Evolutionary conservation across 2,888 invertebrate genomes (phyloP).

Genomic region (Trissolcus japonicus): DNA sequence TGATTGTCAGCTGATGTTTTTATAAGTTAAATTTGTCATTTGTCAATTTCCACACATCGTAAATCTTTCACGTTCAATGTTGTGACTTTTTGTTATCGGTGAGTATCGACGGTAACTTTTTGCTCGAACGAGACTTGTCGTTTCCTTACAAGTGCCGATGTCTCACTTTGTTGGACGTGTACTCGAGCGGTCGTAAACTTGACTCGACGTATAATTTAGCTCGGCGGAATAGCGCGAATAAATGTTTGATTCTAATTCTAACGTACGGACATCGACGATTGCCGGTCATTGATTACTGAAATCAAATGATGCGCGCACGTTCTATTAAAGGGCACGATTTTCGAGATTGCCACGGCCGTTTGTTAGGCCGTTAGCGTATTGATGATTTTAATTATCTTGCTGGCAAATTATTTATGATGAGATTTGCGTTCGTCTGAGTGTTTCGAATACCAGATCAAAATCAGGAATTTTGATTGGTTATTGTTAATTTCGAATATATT

Average conservation of each 20-base stretch:
- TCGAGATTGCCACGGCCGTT: slow-evolving; percentile 24
- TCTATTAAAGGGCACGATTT: slow-evolving; percentile 21
- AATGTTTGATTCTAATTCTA: slow-evolving; percentile 53
- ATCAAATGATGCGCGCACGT: slow-evolving; percentile 24
- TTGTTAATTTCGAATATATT: slow-evolving; percentile 1
- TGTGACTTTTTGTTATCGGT: background rate
- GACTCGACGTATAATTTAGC: slow-evolving; percentile 41
- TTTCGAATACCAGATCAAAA: background rate
- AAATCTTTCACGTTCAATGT: background rate
- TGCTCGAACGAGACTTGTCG: slow-evolving; percentile 13
- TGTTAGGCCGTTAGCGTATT: slow-evolving; percentile 15
- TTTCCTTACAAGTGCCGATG: slow-evolving; percentile 27
- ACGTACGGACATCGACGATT: slow-evolving; percentile 31
- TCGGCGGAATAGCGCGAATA: slow-evolving; percentile 26
- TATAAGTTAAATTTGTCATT: too few species aligned
- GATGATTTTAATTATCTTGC: slow-evolving; percentile 34
- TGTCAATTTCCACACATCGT: background rate
- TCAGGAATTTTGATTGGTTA: background rate
- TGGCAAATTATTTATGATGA: slow-evolving; percentile 35
- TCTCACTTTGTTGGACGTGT: slow-evolving; percentile 26
- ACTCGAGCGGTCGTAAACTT: slow-evolving; percentile 27
- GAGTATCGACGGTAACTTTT: slow-evolving; percentile 1
- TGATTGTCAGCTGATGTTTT: too few species aligned
- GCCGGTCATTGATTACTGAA: slow-evolving; percentile 33
- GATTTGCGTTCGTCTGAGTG: slow-evolving; percentile 2